Percentiles rank a stretch among this genome's conserved stretches.
These are phyloP conservation scores for Arctocebus calabarensis DNA, from an alignment of 2,797 vertebrate genomes.

Conservation along the genomic window DNA sequence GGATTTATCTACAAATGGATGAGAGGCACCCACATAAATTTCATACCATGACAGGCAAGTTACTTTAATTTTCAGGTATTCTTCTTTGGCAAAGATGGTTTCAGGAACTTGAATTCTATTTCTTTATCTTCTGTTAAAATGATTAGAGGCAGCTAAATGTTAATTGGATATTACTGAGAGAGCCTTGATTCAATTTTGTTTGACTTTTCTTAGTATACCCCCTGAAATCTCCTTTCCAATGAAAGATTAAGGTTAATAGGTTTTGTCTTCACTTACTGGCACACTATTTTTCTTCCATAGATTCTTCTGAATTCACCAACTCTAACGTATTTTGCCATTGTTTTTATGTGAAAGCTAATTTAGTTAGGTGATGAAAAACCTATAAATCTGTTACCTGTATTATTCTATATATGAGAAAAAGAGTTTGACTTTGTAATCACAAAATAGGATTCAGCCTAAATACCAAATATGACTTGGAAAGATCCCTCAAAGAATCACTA, in stretches of 20 bases:
- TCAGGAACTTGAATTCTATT: constrained; percentile 53
- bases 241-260: neutral
- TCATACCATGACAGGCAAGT: neutral
- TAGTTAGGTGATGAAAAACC: neutral
- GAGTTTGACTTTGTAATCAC: constrained; percentile 1
- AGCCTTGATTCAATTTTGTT: constrained; percentile 57
- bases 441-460: constrained; percentile 21
- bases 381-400: constrained; percentile 10
- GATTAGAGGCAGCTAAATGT: constrained; percentile 42
- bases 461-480: constrained; percentile 50
- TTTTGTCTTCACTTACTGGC: neutral
- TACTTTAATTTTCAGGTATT: constrained; percentile 6
- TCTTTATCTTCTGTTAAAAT: constrained; percentile 59
- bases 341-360: constrained; percentile 50
- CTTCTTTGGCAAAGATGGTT: constrained; percentile 42
- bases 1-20: neutral
- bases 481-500: constrained; percentile 4
- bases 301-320: constrained; percentile 47
- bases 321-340: neutral
- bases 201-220: constrained; percentile 53
- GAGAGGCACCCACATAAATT: constrained; percentile 45
- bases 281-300: neutral
- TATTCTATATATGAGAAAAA: neutral
- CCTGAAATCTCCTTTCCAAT: constrained; percentile 50
- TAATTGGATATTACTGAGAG: constrained; percentile 61